These are phyloP conservation scores for Gymnosoma rotundatum DNA, from an alignment of 2,888 invertebrate species.

Conservation along the genomic window DNA sequence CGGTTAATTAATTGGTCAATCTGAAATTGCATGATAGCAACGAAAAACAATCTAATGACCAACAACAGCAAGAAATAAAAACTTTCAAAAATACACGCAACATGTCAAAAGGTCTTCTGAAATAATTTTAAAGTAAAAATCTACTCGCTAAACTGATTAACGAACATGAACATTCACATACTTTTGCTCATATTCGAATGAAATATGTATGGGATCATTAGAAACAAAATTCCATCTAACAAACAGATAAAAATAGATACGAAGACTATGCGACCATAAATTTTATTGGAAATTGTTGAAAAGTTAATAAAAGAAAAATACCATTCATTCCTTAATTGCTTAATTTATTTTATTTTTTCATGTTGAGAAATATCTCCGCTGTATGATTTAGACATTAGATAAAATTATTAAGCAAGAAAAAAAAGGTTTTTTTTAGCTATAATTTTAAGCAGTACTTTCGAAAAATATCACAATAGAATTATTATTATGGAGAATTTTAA, in stretches of 20 bases:
- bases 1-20: conserved; percentile 61
- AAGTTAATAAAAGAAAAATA: conserved; percentile 39
- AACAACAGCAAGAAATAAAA: conserved; percentile 37
- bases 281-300: conserved; percentile 59
- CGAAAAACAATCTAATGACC: conserved; percentile 36
- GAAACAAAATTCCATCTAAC: conserved; percentile 18
- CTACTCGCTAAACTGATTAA: conserved; percentile 55
- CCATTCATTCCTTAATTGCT: conserved; percentile 61
- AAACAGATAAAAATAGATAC: neutral
- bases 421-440: neutral
- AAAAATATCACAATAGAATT: conserved; percentile 37
- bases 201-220: conserved; percentile 33
- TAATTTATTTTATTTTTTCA: conserved; percentile 63
- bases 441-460: conserved; percentile 62
- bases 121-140: conserved; percentile 41
- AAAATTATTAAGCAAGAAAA: conserved; percentile 24
- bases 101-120: conserved; percentile 66
- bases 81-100: conserved; percentile 70
- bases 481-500: conserved; percentile 11
- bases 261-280: conserved; percentile 17
- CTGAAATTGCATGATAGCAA: conserved; percentile 48
- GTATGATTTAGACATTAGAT: conserved; percentile 67
- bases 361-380: conserved; percentile 50
- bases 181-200: conserved; percentile 25
- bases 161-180: conserved; percentile 52